Evolutionary conservation across 64 coral and sea anemone genomes (phyloP).

Genomic region (Exaiptasia diaphana): DNA sequence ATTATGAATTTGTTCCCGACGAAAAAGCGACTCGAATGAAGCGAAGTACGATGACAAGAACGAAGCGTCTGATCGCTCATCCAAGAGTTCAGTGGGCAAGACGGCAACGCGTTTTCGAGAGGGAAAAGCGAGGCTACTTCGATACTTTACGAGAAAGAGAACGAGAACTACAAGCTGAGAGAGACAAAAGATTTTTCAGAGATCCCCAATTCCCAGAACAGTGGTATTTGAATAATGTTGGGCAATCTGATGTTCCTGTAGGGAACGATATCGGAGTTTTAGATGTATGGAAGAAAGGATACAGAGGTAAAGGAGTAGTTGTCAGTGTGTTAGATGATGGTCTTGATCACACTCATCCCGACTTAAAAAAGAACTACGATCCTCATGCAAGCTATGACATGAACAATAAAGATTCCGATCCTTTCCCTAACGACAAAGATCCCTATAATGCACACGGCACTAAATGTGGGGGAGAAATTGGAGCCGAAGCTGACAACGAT

Average conservation of each 20-base stretch:
- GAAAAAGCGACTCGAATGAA: constrained; percentile 39
- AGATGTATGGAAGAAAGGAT: constrained; percentile 60
- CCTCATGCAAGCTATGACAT: constrained; percentile 70
- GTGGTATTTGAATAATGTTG: constrained; percentile 76
- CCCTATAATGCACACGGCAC: constrained; percentile 90
- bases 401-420: constrained; percentile 64
- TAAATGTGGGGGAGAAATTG: constrained; percentile 84
- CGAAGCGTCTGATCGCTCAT: constrained; percentile 43
- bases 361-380: constrained; percentile 86
- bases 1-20: constrained; percentile 78
- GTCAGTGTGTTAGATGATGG: constrained; percentile 80
- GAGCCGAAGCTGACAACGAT: constrained; percentile 83
- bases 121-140: constrained; percentile 60
- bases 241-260: constrained; percentile 41
- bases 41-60: constrained; percentile 21
- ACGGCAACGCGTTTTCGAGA: constrained; percentile 62
- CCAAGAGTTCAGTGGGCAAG: constrained; percentile 67
- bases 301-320: constrained; percentile 67
- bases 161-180: constrained; percentile 33
- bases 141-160: neutral
- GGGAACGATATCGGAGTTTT: constrained; percentile 68
- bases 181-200: constrained; percentile 60
- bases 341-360: constrained; percentile 80
- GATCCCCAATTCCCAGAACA: constrained; percentile 62
- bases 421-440: constrained; percentile 75